Base-by-base conservation (phyloP, 1,140 invertebrate genomes). In the Atta cephalotes region DNA sequence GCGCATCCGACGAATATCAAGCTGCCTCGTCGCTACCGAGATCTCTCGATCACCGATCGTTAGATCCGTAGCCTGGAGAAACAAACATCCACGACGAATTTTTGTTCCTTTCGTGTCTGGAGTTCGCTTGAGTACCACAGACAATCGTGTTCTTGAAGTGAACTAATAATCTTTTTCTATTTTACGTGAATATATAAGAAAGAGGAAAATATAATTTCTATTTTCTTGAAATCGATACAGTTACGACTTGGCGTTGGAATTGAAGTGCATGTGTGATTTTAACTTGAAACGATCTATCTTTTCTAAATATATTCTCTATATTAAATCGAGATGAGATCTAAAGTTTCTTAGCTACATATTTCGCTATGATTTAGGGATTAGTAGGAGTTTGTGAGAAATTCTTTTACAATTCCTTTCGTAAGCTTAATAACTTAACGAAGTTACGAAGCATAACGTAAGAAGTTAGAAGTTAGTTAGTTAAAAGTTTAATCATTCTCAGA, bases 1-100 rank as follows among this genome's bases (percentile, higher is more conserved):
- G 90, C 74, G 89, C 91, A 81, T 91, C 90, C 84, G 82, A 88
- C 87, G 91, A 92, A 90, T 91, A 89, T 91, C 87, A 90, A 91
- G 81, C 87, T 86, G 45, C 68, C 68, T 79, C 51, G 21, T 62
- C 68, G 65, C 63, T 74, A 78, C 82, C 45, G 60, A 68, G 79
- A 65, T 89, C 80, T 65, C 65, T 39, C 72, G 88, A 89, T 79
- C 79, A 49, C 63, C 79, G 85, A 84, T 87, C 80, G 88, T 76
- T 85, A 72, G 80, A 82, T 74, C 56, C 58, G n/a, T 21, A 71
- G 45, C 39, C 39, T 5, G 39, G 45, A 78, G 45, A 39, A 63
- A 84, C 56, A 62, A 51, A 82, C 63, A 21, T 71, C 10, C 31
- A 53, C 35, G 62, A 63, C 56, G 60, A 86, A 78, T 86, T 85